These are phyloP conservation scores for Chloroclysta siterata DNA, from an alignment of 2,888 invertebrate genomes.

Conservation along the genomic window DNA sequence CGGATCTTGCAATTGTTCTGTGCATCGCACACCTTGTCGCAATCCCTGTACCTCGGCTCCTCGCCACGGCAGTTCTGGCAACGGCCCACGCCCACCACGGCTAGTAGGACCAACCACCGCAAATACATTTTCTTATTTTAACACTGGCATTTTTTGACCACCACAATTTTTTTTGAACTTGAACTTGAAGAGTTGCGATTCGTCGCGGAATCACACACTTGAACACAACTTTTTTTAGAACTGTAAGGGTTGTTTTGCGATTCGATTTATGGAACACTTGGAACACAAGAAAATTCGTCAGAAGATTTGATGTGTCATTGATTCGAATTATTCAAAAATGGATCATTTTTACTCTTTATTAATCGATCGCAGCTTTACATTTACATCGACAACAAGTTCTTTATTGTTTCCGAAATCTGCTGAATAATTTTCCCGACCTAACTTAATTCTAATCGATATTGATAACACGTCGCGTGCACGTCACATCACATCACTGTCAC, in stretches of 20 bases:
- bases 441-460: background rate
- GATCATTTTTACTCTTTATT: no score
- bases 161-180: background rate
- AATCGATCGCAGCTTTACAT: background rate
- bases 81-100: conserved; percentile 44
- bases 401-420: background rate
- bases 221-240: no score
- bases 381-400: background rate
- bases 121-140: conserved; percentile 51
- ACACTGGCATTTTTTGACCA: conserved; percentile 18
- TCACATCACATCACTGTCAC: background rate
- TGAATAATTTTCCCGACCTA: background rate
- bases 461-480: background rate
- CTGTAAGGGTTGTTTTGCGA: no score
- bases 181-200: no score
- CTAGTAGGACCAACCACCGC: conserved; percentile 59
- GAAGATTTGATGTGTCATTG: no score
- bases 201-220: no score
- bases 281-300: no score
- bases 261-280: no score
- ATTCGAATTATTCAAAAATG: no score
- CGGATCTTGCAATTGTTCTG: conserved; percentile 85
- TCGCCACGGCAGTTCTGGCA: conserved; percentile 72
- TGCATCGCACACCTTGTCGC: conserved; percentile 78
- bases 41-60: conserved; percentile 64